A percentile compares a stretch with the other conserved stretches of the same genome.
These are phyloP conservation scores for Cyclopterus lumpus DNA, from an alignment of 2,797 vertebrate species.

Conservation along the genomic window DNA sequence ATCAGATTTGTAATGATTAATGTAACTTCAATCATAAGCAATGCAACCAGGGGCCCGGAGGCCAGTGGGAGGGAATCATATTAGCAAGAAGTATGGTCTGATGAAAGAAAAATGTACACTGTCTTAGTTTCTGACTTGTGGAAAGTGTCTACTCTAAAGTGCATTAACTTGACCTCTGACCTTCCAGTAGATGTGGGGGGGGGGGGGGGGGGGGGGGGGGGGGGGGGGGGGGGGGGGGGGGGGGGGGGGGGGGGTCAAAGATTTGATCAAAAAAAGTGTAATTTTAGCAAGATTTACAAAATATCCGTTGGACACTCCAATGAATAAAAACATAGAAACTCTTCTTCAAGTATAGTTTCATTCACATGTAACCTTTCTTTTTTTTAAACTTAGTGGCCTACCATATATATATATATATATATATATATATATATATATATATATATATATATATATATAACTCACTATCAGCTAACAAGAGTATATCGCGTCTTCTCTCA, in stretches of 20 bases:
- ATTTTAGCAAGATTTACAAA: background rate
- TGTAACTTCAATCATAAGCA: slow-evolving; percentile 1
- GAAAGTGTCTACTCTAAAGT: background rate
- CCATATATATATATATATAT: background rate
- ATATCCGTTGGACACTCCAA: background rate
- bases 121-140: background rate
- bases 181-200: background rate
- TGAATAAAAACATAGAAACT: background rate
- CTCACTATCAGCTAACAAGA: background rate
- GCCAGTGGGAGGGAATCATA: background rate
- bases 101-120: background rate
- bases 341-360: background rate
- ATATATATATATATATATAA: too few species aligned
- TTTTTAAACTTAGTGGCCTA: background rate
- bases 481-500: background rate
- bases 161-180: slow-evolving; percentile 7
- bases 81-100: background rate
- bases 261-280: background rate
- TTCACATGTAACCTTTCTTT: background rate
- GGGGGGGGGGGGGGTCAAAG: too few species aligned
- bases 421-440: background rate
- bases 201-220: too few species aligned
- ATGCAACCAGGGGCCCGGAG: background rate
- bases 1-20: slow-evolving; percentile 22
- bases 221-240: too few species aligned